Percentiles rank a stretch among this genome's conserved stretches.
These are phyloP conservation scores for Anodontia alba DNA, from an alignment of 2,888 invertebrate species.

Conservation along the genomic window DNA sequence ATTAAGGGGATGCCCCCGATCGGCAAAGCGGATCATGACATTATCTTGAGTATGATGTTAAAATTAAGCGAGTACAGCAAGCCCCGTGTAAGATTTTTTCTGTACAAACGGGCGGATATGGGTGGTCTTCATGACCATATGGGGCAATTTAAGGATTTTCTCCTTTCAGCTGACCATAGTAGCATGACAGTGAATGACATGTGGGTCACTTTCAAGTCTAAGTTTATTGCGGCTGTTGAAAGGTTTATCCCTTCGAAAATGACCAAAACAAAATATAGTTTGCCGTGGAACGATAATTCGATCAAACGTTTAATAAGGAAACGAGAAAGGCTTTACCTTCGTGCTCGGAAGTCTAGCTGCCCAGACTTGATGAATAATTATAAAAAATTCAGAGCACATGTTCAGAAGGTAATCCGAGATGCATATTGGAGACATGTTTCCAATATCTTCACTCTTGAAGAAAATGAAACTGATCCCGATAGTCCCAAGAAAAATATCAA, in stretches of 20 bases:
- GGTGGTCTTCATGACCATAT: not conserved
- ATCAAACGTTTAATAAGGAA: not conserved
- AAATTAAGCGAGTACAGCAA: not conserved
- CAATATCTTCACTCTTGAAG: no score
- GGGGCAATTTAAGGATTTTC: not conserved
- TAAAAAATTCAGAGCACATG: no score
- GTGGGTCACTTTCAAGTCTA: not conserved
- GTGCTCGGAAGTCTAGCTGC: not conserved
- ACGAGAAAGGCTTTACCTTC: not conserved
- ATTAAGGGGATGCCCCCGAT: slow-evolving; percentile 11
- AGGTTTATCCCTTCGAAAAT: slow-evolving; percentile 18
- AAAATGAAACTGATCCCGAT: no score
- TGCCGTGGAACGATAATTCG: not conserved
- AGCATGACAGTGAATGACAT: not conserved
- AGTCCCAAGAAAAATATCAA: no score
- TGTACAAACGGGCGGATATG: not conserved
- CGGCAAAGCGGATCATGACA: slow-evolving; percentile 5
- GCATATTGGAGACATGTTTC: no score
- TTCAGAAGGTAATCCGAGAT: no score
- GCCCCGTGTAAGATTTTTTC: not conserved
- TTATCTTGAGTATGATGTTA: slow-evolving; percentile 21
- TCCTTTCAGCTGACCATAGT: not conserved
- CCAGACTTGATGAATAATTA: not conserved
- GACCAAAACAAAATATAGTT: not conserved
- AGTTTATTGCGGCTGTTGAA: not conserved